Conservation (phyloP, 2,113 vertebrate species). For the Bagarius yarrelli region DNA sequence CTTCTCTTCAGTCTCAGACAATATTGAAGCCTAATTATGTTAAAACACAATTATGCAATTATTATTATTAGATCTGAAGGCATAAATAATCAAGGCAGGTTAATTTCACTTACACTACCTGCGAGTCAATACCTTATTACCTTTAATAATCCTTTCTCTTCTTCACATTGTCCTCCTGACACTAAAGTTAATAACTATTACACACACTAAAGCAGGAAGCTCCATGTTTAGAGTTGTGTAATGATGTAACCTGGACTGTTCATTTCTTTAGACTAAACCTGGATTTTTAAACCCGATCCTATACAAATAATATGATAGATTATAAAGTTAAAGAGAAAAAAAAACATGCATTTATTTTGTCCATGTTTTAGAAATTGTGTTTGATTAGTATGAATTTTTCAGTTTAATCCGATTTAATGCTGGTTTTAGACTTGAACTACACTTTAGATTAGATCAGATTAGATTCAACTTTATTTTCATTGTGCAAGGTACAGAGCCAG, state of each 20-base stretch:
- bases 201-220: neutral
- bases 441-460: too few species aligned
- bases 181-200: neutral
- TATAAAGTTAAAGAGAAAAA: too few species aligned
- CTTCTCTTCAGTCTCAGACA: constrained; percentile 24
- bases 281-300: too few species aligned
- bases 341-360: too few species aligned
- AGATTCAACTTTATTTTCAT: too few species aligned
- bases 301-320: too few species aligned
- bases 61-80: constrained; percentile 51
- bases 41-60: too few species aligned
- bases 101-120: constrained; percentile 54
- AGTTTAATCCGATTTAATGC: too few species aligned
- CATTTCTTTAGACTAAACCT: neutral
- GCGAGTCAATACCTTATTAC: constrained; percentile 38
- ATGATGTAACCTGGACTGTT: neutral
- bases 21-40: constrained; percentile 20
- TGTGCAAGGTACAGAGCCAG: too few species aligned
- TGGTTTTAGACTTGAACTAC: too few species aligned
- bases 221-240: neutral
- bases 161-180: neutral
- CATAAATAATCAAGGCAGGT: constrained; percentile 52
- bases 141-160: constrained; percentile 44
- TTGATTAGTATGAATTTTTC: too few species aligned
- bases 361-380: too few species aligned